Percentiles rank a stretch among this genome's conserved stretches.
These are phyloP conservation scores for Marmota monax DNA, from an alignment of 2,113 vertebrate genomes.

Conservation along the genomic window DNA sequence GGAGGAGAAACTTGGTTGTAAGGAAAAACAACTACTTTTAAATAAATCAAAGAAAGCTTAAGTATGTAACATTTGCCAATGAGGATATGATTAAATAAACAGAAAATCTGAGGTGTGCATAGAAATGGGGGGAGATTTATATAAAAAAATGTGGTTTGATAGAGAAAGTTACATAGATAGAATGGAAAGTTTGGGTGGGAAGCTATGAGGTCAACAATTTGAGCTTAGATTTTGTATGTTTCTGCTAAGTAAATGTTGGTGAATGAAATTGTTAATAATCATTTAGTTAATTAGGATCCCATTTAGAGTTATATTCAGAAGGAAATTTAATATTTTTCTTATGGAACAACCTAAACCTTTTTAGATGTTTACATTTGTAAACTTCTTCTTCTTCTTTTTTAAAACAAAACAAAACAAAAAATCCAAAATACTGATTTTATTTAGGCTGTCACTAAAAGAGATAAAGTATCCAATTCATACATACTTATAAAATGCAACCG, in stretches of 20 bases:
- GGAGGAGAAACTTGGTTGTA: background rate
- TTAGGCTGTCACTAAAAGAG: background rate
- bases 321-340: constrained; percentile 29
- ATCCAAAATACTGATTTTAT: background rate
- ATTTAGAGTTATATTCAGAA: background rate
- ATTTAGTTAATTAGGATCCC: background rate
- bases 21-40: constrained; percentile 1
- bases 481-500: background rate
- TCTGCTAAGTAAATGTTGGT: background rate
- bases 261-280: background rate
- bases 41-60: background rate
- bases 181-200: background rate
- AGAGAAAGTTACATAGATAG: background rate
- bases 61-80: background rate
- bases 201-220: background rate
- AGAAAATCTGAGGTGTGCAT: background rate
- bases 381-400: background rate
- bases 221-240: background rate
- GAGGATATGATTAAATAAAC: background rate
- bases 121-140: too few relatives aligned
- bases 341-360: background rate
- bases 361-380: background rate
- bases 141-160: background rate
- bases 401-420: background rate
- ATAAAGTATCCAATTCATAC: background rate